Conservation (phyloP, 2,797 vertebrate genomes). For the Syngnathus rostellatus region DNA sequence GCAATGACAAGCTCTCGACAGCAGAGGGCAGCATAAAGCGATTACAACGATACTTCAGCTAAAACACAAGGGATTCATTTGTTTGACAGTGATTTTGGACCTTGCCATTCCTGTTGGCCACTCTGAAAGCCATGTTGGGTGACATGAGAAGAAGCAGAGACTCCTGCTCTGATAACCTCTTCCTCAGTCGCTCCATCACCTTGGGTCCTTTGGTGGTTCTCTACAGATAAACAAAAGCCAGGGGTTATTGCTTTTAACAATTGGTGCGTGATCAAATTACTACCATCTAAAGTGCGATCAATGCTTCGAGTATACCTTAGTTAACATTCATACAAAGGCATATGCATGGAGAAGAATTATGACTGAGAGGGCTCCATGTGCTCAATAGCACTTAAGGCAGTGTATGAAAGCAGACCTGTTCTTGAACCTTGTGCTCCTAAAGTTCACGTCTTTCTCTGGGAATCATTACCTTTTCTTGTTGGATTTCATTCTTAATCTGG, state of each 20-base stretch:
- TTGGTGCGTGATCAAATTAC: too few species aligned
- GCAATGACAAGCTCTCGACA: conserved; percentile 12
- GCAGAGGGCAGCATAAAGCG: conserved; percentile 44
- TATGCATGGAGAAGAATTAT: neutral
- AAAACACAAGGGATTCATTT: neutral
- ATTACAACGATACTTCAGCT: neutral
- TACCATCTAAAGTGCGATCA: neutral
- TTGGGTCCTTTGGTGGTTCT: conserved; percentile 85
- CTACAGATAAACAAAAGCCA: conserved; percentile 48
- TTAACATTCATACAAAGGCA: neutral
- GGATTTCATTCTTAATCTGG: conserved; percentile 88
- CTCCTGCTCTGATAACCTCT: conserved; percentile 90
- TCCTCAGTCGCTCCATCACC: conserved; percentile 81
- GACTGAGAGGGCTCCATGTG: neutral
- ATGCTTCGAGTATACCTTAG: neutral
- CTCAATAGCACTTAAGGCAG: neutral
- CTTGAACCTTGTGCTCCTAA: neutral
- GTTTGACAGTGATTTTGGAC: conserved; percentile 45
- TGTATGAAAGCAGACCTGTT: neutral
- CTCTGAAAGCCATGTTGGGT: conserved; percentile 87
- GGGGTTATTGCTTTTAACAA: conserved; percentile 1
- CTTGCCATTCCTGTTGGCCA: conserved; percentile 88
- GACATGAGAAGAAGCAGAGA: conserved; percentile 88
- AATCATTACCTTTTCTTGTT: conserved; percentile 82
- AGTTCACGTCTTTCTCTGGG: neutral